Base-by-base conservation (phyloP, 2,888 invertebrate species). In the Linyphia triangularis region DNA sequence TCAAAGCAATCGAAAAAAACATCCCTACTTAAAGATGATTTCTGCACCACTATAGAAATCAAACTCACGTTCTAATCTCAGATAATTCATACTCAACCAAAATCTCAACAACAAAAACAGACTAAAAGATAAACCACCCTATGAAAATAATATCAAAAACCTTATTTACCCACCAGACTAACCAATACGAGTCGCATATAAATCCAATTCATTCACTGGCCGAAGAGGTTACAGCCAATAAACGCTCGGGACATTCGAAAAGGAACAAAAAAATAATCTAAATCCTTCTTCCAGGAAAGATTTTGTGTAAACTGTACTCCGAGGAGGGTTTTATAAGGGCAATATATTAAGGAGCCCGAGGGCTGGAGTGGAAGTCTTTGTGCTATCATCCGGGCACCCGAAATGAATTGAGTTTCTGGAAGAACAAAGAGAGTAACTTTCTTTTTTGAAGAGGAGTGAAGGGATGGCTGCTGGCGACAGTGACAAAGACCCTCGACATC, bases 341-440 rank as follows among this genome's bases (percentile, higher is more conserved):
- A 61, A 75, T 75, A 75, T 75, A 75, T 75, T 75, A 75, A 13
- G 40, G 43, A 6, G 16, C 65, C 40, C 13, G 37, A 13, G 78
- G 78, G 78, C 63, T 37, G 22, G 65, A n/a, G n/a, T n/a, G n/a
- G n/a, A n/a, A 33, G 37, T 33, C 22, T 40, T 19, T 16, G 10
- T 22, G 2, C 70, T 30, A n/a, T 9, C 16, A n/a, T n/a, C 6
- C 37, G 37, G 19, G 43, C 26, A 16, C 78, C 40, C 63, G 63
- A 78, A 78, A 78, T 78, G 78, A 78, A 78, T 78, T 78, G 78
- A 78, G 78, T 78, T 78, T 40, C 63, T 43, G 16, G n/a, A 65
- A 78, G 78, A 78, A 78, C 78, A 78, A 78, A 78, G 70, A 72
- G 40, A 73, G 40, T 16, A 51, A 28, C 13, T 73, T 51, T 9